Base-by-base conservation (phyloP, 2,888 invertebrate genomes). In the Magallana nippona region DNA sequence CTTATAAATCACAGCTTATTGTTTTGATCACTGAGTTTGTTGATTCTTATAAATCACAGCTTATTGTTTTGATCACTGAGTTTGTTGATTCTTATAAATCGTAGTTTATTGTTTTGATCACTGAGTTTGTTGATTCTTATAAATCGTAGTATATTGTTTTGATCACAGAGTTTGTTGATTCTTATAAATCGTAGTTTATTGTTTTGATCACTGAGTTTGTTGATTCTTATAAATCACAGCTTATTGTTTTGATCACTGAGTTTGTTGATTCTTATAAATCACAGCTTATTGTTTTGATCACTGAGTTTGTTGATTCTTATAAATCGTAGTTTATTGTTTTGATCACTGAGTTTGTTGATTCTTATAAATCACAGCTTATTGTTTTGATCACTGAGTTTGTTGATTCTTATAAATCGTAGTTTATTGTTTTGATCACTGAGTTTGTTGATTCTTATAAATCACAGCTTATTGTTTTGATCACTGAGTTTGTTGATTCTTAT, bases 41-140 rank as follows among this genome's bases (percentile, higher is more conserved):
- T 13, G 55, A 57, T 79, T 55, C 27, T 80, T 44, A 78, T 55
- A 44, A 44, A 44, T 0, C 32, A 2, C 44, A 44, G 44, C 8
- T 44, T 44, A 44, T 44, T 44, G 44, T 44, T n/a, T 44, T 13
- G 19, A 19, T 62, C 5, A 62, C 13, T n/a, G 17, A 22, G 11
- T 60, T 81, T 56, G 8, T 81, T 13, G 55, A 57, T 79, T 55
- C 27, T 80, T 44, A 78, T 55, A 44, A 44, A 44, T 0, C 32
- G 0, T 8, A 44, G 44, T 44, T 44, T 44, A 44, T 44, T 44
- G 44, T 44, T n/a, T 44, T 13, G 19, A 19, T 62, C 5, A 62
- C 13, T n/a, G 17, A 22, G 11, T 60, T 81, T 56, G 8, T 81
- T 13, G 55, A 57, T 79, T 55, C 27, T 80, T 44, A 78, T 55